Evolutionary conservation across 1,140 invertebrate species (phyloP), one percentile per base, ranked within the genome.

Genomic region (Argopecten irradians): DNA sequence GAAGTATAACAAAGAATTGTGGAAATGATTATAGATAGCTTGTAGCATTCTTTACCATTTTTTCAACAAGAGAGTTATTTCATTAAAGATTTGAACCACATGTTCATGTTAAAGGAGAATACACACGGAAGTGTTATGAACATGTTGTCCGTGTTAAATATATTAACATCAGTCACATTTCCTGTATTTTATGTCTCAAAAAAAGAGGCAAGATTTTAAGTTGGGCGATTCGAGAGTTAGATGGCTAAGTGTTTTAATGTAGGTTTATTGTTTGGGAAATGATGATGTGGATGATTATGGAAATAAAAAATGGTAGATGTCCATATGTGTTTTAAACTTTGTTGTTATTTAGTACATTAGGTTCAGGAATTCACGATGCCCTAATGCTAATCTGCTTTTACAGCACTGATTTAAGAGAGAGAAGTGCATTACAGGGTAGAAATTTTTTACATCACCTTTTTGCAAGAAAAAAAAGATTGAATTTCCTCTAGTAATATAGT

Each of bases 81-180:
- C 55, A 71, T 71, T 71, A 5, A n/a, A n/a, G n/a, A 71, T 71
- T 71, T n/a, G 16, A 71, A 71, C n/a, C 55, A 71, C 16, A 71
- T 71, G 55, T 1, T 5, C 5, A 28, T 22, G n/a, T 28, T 71
- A 71, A 28, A 71, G 16, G 22, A n/a, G 16, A 71, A n/a, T 3
- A 28, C 22, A 71, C 28, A 28, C 0, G n/a, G 16, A 71, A 71
- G 22, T 28, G 22, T 71, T 71, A 28, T 7, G n/a, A 71, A 71
- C 55, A 71, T 11, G 28, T 71, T 71, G 55, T 71, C n/a, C 22
- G 16, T 71, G 28, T 71, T 71, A 71, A 5, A 71, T n/a, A 1
- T 28, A n/a, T 71, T 71, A 71, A 71, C 22, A 71, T 71, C 55
- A 71, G n/a, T 71, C 55, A 71, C 55, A 71, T 71, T 71, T 71